Conservation (phyloP, 2,797 vertebrate genomes). For the Notoglanidium macrostoma region DNA sequence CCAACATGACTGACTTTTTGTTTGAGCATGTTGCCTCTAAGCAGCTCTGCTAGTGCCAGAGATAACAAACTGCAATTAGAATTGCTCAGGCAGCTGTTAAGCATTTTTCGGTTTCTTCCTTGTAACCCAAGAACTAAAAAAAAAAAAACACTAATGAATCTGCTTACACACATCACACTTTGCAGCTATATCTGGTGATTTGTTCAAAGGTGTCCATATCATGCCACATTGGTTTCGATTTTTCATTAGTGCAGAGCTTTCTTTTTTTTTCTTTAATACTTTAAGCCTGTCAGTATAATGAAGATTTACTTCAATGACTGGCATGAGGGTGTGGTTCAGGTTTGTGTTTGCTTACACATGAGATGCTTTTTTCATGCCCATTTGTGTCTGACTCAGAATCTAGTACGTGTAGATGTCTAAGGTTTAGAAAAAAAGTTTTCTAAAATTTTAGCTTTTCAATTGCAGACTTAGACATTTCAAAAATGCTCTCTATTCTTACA, state of each 20-base stretch:
- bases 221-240: not conserved
- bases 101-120: conserved; percentile 7
- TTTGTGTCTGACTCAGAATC: conserved; percentile 16
- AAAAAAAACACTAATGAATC: conserved; percentile 15
- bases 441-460: not conserved
- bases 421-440: conserved; percentile 24
- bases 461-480: not conserved
- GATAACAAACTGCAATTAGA: conserved; percentile 54
- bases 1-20: conserved; percentile 76
- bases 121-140: not conserved
- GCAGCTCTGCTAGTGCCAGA: conserved; percentile 65
- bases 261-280: not conserved
- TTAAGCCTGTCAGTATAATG: not conserved
- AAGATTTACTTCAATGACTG: conserved; percentile 24
- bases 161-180: conserved; percentile 4
- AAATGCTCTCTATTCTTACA: not conserved
- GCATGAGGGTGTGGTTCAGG: conserved; percentile 27
- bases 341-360: conserved; percentile 20
- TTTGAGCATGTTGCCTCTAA: conserved; percentile 75
- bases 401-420: conserved; percentile 17
- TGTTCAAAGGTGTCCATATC: not conserved
- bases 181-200: not conserved
- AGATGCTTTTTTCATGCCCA: not conserved
- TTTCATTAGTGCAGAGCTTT: not conserved
- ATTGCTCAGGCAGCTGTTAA: conserved; percentile 35